Percentiles rank a stretch among this genome's conserved stretches.
Conservation (phyloP, 2,888 invertebrate genomes). For the Ctenicera cuprea region DNA sequence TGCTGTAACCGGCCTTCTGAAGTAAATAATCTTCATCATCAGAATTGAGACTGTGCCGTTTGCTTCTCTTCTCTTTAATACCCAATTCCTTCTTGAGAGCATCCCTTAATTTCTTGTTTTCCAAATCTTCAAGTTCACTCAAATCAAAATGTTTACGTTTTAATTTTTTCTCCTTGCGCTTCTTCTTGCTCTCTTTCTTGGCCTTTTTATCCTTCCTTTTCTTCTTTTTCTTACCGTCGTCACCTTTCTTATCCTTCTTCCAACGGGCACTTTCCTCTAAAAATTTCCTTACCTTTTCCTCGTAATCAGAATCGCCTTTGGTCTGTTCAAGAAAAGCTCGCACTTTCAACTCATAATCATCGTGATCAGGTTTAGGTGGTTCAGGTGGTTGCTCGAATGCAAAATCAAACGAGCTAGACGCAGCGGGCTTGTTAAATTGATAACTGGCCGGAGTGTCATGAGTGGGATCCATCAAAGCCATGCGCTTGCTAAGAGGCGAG, state of each 20-base stretch:
- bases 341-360: constrained; percentile 83
- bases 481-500: constrained; percentile 88
- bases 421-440: constrained; percentile 84
- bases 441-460: constrained; percentile 75
- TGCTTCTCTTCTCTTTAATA: constrained; percentile 68
- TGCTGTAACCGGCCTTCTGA: constrained; percentile 71
- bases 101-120: constrained; percentile 80
- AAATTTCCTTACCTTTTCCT: constrained; percentile 89
- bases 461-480: constrained; percentile 82
- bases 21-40: constrained; percentile 74
- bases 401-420: constrained; percentile 72
- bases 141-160: constrained; percentile 81
- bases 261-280: constrained; percentile 89
- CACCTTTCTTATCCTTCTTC: constrained; percentile 81
- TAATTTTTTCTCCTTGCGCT: constrained; percentile 84
- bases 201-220: constrained; percentile 75
- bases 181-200: constrained; percentile 85
- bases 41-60: constrained; percentile 66
- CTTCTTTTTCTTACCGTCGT: constrained; percentile 78
- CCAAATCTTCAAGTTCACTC: constrained; percentile 79
- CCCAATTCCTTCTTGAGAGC: constrained; percentile 78
- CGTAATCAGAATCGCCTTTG: constrained; percentile 88
- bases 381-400: constrained; percentile 72
- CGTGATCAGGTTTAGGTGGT: constrained; percentile 72
- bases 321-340: constrained; percentile 83